Percentiles rank a stretch among this genome's conserved stretches.
Conservation (phyloP, 2,888 invertebrate species). For the Ceramica pisi region DNA sequence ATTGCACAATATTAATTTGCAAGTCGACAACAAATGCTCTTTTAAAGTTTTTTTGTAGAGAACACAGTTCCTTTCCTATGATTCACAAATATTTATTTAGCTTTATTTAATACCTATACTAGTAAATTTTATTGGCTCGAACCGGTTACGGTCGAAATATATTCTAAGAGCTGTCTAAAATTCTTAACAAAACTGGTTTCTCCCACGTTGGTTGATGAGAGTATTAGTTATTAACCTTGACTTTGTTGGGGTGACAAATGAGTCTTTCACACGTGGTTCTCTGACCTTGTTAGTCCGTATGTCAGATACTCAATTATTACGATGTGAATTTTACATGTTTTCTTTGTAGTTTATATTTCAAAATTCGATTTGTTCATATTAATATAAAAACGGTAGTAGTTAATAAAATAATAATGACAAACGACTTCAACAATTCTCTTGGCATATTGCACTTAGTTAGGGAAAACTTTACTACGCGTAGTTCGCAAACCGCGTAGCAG, state of each 20-base stretch:
- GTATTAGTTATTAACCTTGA: neutral
- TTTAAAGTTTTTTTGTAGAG: neutral
- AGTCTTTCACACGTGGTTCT: neutral
- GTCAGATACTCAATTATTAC: too few relatives aligned
- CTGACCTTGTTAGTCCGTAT: neutral
- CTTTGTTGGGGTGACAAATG: neutral
- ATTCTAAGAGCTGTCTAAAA: neutral
- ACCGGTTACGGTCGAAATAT: neutral
- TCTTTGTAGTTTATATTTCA: too few relatives aligned
- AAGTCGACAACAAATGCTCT: neutral
- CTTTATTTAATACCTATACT: neutral
- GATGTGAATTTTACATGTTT: neutral
- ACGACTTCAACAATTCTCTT: neutral
- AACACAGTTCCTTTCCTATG: neutral
- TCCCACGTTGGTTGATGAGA: neutral
- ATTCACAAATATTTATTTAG: neutral
- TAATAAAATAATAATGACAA: neutral
- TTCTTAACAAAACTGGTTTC: slow-evolving; percentile 3
- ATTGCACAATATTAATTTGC: neutral
- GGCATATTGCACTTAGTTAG: too few relatives aligned
- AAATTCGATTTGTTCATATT: too few relatives aligned
- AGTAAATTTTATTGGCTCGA: neutral
- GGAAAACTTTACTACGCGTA: neutral
- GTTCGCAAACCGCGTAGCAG: slow-evolving; percentile 23
- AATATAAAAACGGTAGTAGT: neutral